Conservation (phyloP, 1,140 invertebrate species). For the Drosophila biarmipes region DNA sequence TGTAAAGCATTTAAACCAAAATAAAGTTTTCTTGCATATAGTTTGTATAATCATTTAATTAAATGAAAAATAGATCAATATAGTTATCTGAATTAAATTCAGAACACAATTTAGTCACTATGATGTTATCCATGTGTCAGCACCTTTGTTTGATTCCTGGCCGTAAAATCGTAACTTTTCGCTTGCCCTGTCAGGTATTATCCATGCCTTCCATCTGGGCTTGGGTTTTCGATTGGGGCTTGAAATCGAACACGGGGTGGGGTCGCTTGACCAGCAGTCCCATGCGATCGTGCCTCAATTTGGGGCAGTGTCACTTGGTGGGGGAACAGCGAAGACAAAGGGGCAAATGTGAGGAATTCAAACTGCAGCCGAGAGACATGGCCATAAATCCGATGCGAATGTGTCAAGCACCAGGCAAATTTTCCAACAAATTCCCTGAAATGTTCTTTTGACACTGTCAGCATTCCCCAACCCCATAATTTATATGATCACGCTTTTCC, state of each 20-base stretch:
- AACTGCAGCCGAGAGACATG: constrained; percentile 29
- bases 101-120: neutral
- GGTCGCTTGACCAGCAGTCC: constrained; percentile 30
- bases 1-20: too few relatives aligned
- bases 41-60: too few relatives aligned
- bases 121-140: constrained; percentile 44
- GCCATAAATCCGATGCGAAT: constrained; percentile 64
- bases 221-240: constrained; percentile 18
- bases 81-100: neutral
- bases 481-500: constrained; percentile 49
- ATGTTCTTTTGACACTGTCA: constrained; percentile 72
- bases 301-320: constrained; percentile 66
- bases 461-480: constrained; percentile 19
- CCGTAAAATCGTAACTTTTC: constrained; percentile 31
- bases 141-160: constrained; percentile 35
- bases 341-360: constrained; percentile 30
- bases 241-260: constrained; percentile 32
- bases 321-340: constrained; percentile 1
- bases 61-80: too few relatives aligned
- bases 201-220: constrained; percentile 43
- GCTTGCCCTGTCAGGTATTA: constrained; percentile 31
- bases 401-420: constrained; percentile 65
- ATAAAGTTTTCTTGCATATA: too few relatives aligned
- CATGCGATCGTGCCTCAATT: constrained; percentile 54
- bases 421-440: constrained; percentile 62